Evolutionary conservation across 2,888 invertebrate genomes (phyloP), one percentile per base, ranked within the genome.

Genomic region (Apotomis betuletana): DNA sequence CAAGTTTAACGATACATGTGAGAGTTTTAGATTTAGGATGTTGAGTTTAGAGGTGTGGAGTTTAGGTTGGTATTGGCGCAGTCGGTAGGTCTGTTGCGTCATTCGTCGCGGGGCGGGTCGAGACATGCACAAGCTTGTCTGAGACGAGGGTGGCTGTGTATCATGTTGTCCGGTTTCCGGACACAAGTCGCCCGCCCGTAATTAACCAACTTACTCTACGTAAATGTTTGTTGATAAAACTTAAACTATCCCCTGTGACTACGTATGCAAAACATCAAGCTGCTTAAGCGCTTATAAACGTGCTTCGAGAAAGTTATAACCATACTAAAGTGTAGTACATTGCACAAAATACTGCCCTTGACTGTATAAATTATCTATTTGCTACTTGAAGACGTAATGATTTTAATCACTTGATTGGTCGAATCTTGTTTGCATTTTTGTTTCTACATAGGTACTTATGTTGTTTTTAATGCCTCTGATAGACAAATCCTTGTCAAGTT

Each of bases 161-260:
- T 91, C 89, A 86, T 85, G 90, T 88, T 89, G 92, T 92, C 93
- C 92, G 92, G 92, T 91, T 92, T 92, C 92, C 92, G 90, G 90
- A 85, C 87, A 86, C 80, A 80, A 84, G 82, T 82, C 85, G 85
- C 84, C 85, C 81, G 77, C 81, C 81, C 84, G 86, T 92, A 91
- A 92, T 92, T 91, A 91, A 91, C 90, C 88, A 91, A 92, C 90
- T 92, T 91, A 87, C 81, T 77, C 73, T 70, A 71, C 71, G 72
- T 74, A 77, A 77, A 75, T 72, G 73, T 73, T 75, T 73, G 70
- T 71, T 77, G 78, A 77, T 77, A 78, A 78, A 77, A 78, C 75
- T 77, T 72, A 70, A 74, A 72, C 72, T 72, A 65, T 62, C 71
- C 46, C 57, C 13, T n/a, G 60, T 65, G 58, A 51, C 67, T 67